Evolutionary conservation across 2,797 vertebrate genomes (phyloP).

Genomic region (Aphelocoma californica): DNA sequence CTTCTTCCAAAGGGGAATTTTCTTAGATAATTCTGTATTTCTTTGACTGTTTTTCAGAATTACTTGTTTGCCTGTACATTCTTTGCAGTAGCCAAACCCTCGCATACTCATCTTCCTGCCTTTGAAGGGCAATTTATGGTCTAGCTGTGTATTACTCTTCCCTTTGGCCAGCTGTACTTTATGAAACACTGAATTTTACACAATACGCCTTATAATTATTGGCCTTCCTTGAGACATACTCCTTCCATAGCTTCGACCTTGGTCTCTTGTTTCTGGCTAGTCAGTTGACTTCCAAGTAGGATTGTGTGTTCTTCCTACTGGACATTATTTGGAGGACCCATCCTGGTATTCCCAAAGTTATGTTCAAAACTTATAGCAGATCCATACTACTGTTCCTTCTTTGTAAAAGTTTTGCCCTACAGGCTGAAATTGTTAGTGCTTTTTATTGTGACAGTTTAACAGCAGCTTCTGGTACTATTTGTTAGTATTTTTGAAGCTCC

Average conservation of each 20-base stretch:
- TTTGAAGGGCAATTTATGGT: neutral
- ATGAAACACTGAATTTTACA: neutral
- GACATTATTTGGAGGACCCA: neutral
- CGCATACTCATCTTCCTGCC: neutral
- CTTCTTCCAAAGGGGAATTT: neutral
- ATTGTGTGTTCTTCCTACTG: neutral
- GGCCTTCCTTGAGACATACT: neutral
- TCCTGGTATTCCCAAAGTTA: neutral
- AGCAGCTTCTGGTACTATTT: neutral
- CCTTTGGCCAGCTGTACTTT: neutral
- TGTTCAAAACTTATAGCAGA: neutral
- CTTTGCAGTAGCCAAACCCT: neutral
- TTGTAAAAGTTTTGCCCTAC: neutral
- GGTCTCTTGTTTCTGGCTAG: neutral
- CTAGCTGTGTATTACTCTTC: neutral
- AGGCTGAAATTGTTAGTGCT: neutral
- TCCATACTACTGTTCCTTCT: neutral
- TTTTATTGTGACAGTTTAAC: neutral
- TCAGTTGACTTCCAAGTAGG: neutral
- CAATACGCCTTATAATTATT: neutral
- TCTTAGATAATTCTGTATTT: neutral
- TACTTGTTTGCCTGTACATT: neutral
- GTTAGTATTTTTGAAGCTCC: neutral
- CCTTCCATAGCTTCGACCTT: neutral
- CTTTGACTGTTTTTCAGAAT: neutral